Percentiles rank a stretch among this genome's conserved stretches.
These are phyloP conservation scores for Promerops cafer DNA, from an alignment of 2,113 vertebrate species.

Conservation along the genomic window DNA sequence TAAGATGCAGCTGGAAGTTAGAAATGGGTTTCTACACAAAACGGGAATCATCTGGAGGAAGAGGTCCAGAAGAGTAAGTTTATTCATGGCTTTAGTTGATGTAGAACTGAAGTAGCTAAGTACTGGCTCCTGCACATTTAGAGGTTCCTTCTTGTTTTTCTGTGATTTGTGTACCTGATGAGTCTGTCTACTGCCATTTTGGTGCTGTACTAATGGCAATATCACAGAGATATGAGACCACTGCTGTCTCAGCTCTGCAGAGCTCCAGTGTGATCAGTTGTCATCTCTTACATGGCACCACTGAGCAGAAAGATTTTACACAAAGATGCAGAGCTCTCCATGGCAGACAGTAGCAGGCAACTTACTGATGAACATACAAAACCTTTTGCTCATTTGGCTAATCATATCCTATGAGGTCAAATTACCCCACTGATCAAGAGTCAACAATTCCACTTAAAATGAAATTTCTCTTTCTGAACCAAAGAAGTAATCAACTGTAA, in stretches of 20 bases:
- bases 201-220: not conserved
- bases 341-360: not conserved
- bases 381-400: not conserved
- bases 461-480: not conserved
- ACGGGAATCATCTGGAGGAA: not conserved
- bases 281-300: not conserved
- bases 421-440: not conserved
- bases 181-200: not conserved
- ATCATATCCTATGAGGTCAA: not conserved
- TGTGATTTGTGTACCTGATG: not conserved
- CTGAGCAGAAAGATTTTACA: not conserved
- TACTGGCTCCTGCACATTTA: not conserved
- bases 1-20: not conserved
- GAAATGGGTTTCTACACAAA: not conserved
- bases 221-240: fast-evolving
- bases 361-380: not conserved
- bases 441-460: not conserved
- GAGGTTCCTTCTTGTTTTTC: not conserved
- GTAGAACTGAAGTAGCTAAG: not conserved
- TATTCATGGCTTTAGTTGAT: not conserved
- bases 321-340: not conserved
- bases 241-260: not conserved
- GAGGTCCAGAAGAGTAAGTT: not conserved
- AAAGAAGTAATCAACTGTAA: not conserved
- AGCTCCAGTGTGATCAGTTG: not conserved